Conservation (phyloP, 2,888 invertebrate species). For the Drosophila emarginata region DNA sequence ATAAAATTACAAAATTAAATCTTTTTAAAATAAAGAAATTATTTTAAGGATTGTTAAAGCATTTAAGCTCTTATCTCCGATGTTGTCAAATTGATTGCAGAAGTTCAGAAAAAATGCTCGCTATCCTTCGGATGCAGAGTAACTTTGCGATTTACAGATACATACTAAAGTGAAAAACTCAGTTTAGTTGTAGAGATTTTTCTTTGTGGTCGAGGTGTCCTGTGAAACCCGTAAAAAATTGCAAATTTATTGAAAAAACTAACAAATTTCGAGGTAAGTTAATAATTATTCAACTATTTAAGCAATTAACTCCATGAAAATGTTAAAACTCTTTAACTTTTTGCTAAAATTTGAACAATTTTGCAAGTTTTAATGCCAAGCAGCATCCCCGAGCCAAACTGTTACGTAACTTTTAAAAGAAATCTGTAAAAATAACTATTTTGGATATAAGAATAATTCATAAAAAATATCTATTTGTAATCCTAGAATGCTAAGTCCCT, state of each 20-base stretch:
- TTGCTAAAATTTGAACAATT: constrained; percentile 4
- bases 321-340: constrained; percentile 29
- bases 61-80: neutral
- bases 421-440: too few relatives aligned
- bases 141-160: constrained; percentile 56
- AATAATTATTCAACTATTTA: constrained; percentile 7
- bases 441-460: neutral
- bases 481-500: constrained; percentile 80
- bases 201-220: constrained; percentile 69
- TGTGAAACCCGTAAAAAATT: constrained; percentile 79
- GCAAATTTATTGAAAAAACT: constrained; percentile 82
- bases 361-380: constrained; percentile 6
- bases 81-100: neutral
- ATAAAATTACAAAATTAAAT: neutral
- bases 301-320: neutral
- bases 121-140: constrained; percentile 36
- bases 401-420: constrained; percentile 48
- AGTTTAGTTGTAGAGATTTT: constrained; percentile 78
- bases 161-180: constrained; percentile 49
- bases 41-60: neutral
- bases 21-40: neutral
- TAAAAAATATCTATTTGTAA: neutral
- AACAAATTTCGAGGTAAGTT: constrained; percentile 80
- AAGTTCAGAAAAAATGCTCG: neutral
- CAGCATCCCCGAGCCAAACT: constrained; percentile 30